Evolutionary conservation across 1,140 invertebrate species (phyloP), one percentile per base, ranked within the genome.

Genomic region (Cepaea nemoralis): DNA sequence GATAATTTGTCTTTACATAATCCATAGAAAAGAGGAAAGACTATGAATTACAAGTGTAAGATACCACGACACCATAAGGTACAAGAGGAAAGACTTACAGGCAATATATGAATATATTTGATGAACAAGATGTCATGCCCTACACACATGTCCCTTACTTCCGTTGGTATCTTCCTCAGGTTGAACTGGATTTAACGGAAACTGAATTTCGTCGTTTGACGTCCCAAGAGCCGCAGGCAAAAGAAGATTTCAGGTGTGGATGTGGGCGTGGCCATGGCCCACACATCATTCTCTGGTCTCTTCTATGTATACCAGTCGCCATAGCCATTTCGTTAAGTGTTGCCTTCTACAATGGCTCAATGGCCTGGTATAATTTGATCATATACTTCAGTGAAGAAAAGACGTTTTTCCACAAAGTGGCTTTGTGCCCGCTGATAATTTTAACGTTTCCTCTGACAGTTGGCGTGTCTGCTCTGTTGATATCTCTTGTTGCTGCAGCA

Each of bases 321-420:
- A 93, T 94, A 39, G 81, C 94, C 35, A 90, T 94, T 70, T 94
- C 95, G 31, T 89, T 93, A 24, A 87, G 93, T 48, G 94, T 95
- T 86, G 94, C 94, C 6, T 95, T 95, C 89, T 95, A 95, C 85
- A 94, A 95, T 83, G 95, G 95, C 45, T 95, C 94, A 0, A 90
- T 95, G 83, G 95, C 95, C 48, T 95, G 95, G 95, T 95, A 95
- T 87, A 95, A 95, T 87, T 93, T 95, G 81, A 94, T 95, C 87
- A 93, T 94, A 75, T 94, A 94, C 90, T 93, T 94, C 83, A 94
- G 94, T 86, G 94, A 95, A 87, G 94, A 95, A 85, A 93, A 94
- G 83, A 94, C 92, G 45, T 83, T 91, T 12, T 87, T 87, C 79
- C 91, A 91, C 82, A 91, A 89, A 80, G 84, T 92, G 10, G 93